phyloP scores from a whole-genome alignment of 2,888 invertebrate species.

The Schizaphis graminum region DNA sequence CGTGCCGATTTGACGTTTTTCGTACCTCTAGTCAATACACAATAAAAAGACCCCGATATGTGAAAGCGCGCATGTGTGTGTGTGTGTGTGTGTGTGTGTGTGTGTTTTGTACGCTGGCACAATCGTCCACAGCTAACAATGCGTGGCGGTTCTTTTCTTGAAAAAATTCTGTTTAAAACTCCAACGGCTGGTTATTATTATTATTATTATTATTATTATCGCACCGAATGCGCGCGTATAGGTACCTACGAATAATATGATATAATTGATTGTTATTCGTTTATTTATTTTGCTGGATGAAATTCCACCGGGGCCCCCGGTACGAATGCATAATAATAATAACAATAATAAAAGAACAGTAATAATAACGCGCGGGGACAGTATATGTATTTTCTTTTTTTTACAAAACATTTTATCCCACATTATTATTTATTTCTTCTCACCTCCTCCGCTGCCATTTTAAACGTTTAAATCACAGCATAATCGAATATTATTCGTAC shows the following conservation, averaged over 20 bases:
- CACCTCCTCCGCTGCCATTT: neutral
- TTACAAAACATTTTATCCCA: neutral
- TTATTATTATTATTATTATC: slow-evolving; percentile 27
- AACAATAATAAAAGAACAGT: slow-evolving; percentile 11
- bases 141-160: neutral
- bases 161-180: slow-evolving; percentile 31
- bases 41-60: slow-evolving; percentile 13
- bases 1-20: slow-evolving; percentile 56
- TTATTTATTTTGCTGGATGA: slow-evolving; percentile 20
- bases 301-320: slow-evolving; percentile 22
- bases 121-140: neutral
- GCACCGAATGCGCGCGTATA: neutral
- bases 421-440: slow-evolving; percentile 1
- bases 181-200: slow-evolving; percentile 33
- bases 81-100: slow-evolving; percentile 3
- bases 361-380: slow-evolving; percentile 4
- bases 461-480: slow-evolving; percentile 22
- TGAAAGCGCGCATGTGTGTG: neutral
- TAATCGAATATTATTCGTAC: slow-evolving; percentile 24
- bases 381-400: neutral
- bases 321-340: neutral
- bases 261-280: slow-evolving; percentile 9
- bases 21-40: slow-evolving; percentile 53
- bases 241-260: neutral
- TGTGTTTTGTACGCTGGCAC: too few species aligned